Evolutionary conservation across 1,140 invertebrate genomes (phyloP).

Genomic region (Hyposmocoma kahamanoa): DNA sequence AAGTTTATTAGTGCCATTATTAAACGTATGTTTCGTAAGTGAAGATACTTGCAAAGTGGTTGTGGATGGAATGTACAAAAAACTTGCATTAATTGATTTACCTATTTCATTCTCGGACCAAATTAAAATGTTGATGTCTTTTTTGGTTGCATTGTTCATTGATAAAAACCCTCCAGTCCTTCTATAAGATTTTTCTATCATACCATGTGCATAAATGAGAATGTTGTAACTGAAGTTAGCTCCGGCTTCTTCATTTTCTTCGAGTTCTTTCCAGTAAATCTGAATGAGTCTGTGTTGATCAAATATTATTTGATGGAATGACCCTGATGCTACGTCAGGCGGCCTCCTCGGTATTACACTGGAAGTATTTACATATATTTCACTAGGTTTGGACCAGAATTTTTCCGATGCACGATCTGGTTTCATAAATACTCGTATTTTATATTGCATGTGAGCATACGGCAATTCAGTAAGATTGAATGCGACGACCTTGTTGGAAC

Average conservation of each 20-base stretch:
- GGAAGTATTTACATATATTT: constrained; percentile 74
- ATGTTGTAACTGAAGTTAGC: constrained; percentile 57
- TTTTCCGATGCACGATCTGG: constrained; percentile 71
- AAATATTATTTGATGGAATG: constrained; percentile 76
- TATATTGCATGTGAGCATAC: constrained; percentile 80
- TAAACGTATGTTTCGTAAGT: constrained; percentile 77
- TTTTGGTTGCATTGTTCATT: constrained; percentile 28
- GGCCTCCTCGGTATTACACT: constrained; percentile 76
- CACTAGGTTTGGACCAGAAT: constrained; percentile 78
- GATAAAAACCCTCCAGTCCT: constrained; percentile 54
- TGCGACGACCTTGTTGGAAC: no score
- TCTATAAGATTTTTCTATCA: constrained; percentile 41
- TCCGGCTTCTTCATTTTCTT: constrained; percentile 71
- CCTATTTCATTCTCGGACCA: constrained; percentile 76
- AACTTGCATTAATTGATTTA: constrained; percentile 71
- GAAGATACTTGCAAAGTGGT: constrained; percentile 76
- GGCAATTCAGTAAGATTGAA: constrained; percentile 76
- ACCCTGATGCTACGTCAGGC: constrained; percentile 77
- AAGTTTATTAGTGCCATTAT: constrained; percentile 79
- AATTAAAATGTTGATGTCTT: constrained; percentile 52
- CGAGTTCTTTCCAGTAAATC: constrained; percentile 82
- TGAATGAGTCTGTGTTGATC: constrained; percentile 70
- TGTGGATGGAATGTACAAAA: constrained; percentile 77
- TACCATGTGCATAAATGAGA: constrained; percentile 22
- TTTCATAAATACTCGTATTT: constrained; percentile 78